Evolutionary conservation across 1,140 invertebrate species (phyloP).

Genomic region (Pygmarrhopalites habei): DNA sequence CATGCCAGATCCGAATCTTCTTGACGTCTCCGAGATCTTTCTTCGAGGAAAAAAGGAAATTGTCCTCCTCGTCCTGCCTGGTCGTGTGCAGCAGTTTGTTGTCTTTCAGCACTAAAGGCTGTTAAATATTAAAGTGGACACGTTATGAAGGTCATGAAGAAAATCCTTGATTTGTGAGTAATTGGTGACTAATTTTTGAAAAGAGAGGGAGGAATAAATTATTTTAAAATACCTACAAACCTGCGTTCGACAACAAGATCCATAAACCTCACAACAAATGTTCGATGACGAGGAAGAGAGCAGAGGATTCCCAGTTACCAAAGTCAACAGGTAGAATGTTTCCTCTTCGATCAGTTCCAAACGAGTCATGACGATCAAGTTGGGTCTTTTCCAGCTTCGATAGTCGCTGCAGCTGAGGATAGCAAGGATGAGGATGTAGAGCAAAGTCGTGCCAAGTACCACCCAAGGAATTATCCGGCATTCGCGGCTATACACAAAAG

Average conservation of each 20-base stretch:
- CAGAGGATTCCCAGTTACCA: slow-evolving; percentile 12
- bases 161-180: too few relatives aligned
- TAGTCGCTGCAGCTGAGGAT: not conserved
- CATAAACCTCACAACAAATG: slow-evolving; percentile 12
- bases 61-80: slow-evolving; percentile 3
- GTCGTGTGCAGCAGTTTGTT: not conserved
- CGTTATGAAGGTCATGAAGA: too few relatives aligned
- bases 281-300: slow-evolving; percentile 11
- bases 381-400: not conserved
- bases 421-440: not conserved
- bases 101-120: slow-evolving; percentile 14
- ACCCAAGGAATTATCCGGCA: slow-evolving; percentile 13
- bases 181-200: too few relatives aligned
- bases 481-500: too few relatives aligned
- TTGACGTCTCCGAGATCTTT: slow-evolving; percentile 20
- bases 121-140: too few relatives aligned
- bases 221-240: not conserved
- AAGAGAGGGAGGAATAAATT: too few relatives aligned
- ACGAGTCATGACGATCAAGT: not conserved
- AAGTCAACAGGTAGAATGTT: slow-evolving; percentile 18
- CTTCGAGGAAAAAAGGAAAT: slow-evolving; percentile 17
- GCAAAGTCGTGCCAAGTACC: not conserved
- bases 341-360: not conserved
- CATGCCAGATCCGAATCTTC: slow-evolving; percentile 26
- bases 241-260: slow-evolving; percentile 1